Evolutionary conservation across 37 sponge, comb jelly and placozoan genomes (phyloP), one percentile per base, ranked within the genome.

Genomic region (Ephydatia muelleri): DNA sequence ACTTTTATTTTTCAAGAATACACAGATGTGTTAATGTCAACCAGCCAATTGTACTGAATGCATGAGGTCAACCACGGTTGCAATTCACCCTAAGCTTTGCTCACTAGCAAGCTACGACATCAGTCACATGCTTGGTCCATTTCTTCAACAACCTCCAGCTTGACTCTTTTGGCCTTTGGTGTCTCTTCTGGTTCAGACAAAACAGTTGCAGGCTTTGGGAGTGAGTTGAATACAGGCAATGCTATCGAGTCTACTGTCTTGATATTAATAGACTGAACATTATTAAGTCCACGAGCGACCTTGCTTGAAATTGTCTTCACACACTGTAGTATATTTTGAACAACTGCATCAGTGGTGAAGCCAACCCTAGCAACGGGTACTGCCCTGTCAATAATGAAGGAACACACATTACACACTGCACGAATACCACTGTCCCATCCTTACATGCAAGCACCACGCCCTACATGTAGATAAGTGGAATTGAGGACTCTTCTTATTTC

Each of bases 231-330:
- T 1, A 95, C n/a, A 14, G 96, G 94, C 21, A 95, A 84, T 25
- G 96, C 86, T 27, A 93, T 78, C 5, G 91, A 88, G 32, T 84
- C 83, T 0, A 66, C 65, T 5, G 94, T 93, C 88, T 95, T 95
- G 16, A 95, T 27, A 38, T 95, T 86, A 34, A 93, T 47, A 48
- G 78, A 69, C 75, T 95, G 94, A 34, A 95, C 82, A 39, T 85
- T 90, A 6, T 49, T 76, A 85, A 87, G 89, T 9, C 94, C 96
- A 13, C 86, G 81, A 8, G 89, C 84, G 23, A 95, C 57, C 13
- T 72, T 48, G 37, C 21, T 49, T 16, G 81, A 57, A 25, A 95
- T 49, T 8, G 64, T 68, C 23, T 78, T 72, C 66, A 73, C 65
- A 12, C 38, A 75, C 9, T 85, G 70, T 30, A 83, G 38, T 30